These are phyloP conservation scores for Danio tinwini DNA, from an alignment of 2,797 vertebrate genomes.

Conservation along the genomic window DNA sequence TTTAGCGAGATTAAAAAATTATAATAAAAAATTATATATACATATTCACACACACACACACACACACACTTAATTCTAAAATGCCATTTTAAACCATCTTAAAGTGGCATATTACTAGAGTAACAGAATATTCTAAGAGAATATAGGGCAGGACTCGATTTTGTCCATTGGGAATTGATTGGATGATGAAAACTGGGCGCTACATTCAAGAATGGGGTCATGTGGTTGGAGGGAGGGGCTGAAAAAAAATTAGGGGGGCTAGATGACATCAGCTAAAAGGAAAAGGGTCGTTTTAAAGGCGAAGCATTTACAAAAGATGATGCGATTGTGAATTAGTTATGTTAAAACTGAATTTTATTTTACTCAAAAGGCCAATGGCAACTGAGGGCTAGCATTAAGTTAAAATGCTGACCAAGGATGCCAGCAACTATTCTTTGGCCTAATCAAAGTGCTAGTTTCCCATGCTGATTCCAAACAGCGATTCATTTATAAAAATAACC, in stretches of 20 bases:
- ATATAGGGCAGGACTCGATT: slow-evolving; percentile 20
- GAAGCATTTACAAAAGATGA: neutral
- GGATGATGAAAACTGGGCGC: slow-evolving; percentile 16
- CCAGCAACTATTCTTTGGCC: neutral
- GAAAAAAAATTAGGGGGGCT: neutral
- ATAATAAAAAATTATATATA: too few relatives aligned
- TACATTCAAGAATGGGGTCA: slow-evolving; percentile 12
- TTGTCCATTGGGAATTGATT: slow-evolving; percentile 26
- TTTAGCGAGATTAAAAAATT: neutral
- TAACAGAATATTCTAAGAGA: slow-evolving; percentile 10
- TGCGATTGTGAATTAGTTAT: neutral
- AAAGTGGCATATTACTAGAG: neutral
- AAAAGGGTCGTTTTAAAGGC: neutral
- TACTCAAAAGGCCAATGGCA: neutral
- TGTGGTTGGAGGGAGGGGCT: slow-evolving; percentile 8
- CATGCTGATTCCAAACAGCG: neutral
- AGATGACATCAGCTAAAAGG: slow-evolving; percentile 10
- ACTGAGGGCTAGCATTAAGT: slow-evolving; percentile 5
- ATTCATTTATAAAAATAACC: slow-evolving; percentile 12
- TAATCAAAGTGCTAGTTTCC: neutral
- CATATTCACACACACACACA: too few relatives aligned
- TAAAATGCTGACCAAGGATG: neutral
- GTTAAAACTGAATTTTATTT: neutral
- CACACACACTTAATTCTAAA: neutral
- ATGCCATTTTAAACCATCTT: neutral